Evolutionary conservation across 2,797 vertebrate species (phyloP).

Genomic region (Danionella dracula): DNA sequence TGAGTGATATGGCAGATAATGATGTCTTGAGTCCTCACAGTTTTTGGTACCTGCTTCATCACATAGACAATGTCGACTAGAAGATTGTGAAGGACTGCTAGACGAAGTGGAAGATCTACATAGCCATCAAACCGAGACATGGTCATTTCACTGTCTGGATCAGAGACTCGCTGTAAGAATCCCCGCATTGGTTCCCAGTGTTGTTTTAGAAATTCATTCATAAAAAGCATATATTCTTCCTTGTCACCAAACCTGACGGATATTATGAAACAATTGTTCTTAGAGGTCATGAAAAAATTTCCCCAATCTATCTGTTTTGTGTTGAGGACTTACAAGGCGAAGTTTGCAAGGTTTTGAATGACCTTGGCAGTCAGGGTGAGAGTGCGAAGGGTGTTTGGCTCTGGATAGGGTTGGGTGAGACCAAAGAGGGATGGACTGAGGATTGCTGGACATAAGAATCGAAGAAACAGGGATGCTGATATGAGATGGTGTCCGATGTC

Average conservation of each 20-base stretch:
- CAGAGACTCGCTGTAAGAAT: conserved; percentile 80
- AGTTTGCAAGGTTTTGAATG: conserved; percentile 93
- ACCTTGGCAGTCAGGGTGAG: conserved; percentile 93
- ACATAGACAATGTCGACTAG: conserved; percentile 82
- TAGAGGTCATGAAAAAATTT: background rate
- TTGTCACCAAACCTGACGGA: conserved; percentile 86
- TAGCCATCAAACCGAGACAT: conserved; percentile 80
- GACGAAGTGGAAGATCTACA: conserved; percentile 83
- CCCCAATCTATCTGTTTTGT: background rate
- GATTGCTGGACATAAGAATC: conserved; percentile 90
- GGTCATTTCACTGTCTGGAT: conserved; percentile 63
- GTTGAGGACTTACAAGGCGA: conserved; percentile 73
- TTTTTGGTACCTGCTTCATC: conserved; percentile 72
- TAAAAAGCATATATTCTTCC: conserved; percentile 94
- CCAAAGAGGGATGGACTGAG: conserved; percentile 92
- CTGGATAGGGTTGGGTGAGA: conserved; percentile 81
- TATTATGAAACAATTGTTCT: background rate
- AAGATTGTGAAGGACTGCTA: conserved; percentile 85
- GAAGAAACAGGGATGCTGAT: conserved; percentile 89
- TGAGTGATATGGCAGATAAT: background rate
- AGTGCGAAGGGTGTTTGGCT: conserved; percentile 75
- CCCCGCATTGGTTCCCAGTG: conserved; percentile 79
- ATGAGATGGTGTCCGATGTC: conserved; percentile 84
- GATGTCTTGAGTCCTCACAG: background rate
- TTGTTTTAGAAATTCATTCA: conserved; percentile 87